Evolutionary conservation across 2,888 invertebrate species (phyloP).

Genomic region (Microctonus hyperodae): DNA sequence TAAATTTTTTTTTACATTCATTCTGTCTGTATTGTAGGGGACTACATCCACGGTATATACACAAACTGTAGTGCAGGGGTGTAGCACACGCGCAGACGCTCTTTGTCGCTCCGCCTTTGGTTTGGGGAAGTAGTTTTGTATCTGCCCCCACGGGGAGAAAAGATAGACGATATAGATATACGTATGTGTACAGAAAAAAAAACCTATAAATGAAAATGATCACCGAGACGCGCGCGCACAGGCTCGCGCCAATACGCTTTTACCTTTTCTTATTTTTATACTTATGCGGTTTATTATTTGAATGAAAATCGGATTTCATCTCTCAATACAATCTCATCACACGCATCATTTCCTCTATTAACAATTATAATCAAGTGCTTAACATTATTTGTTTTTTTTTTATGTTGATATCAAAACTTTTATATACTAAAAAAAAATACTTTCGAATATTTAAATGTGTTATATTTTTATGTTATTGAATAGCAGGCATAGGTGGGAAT

Average conservation of each 20-base stretch:
- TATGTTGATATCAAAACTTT: background rate
- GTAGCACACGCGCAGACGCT: slow-evolving; percentile 35
- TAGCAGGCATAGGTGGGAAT: background rate
- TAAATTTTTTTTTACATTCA: background rate
- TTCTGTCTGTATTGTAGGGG: slow-evolving; percentile 8
- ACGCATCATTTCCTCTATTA: slow-evolving; percentile 21
- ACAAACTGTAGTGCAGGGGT: slow-evolving; percentile 28
- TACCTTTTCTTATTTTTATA: background rate
- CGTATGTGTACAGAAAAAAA: slow-evolving; percentile 35
- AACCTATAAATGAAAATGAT: slow-evolving; percentile 50
- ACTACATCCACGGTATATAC: slow-evolving; percentile 17
- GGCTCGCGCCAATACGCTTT: slow-evolving; percentile 31
- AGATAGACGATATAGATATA: slow-evolving; percentile 39
- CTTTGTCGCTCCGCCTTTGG: slow-evolving; percentile 36
- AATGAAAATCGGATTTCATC: slow-evolving; percentile 47
- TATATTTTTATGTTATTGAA: no score
- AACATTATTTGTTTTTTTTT: background rate
- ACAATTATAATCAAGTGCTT: slow-evolving; percentile 26
- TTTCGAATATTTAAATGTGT: no score
- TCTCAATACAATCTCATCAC: slow-evolving; percentile 25
- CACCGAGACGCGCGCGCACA: slow-evolving; percentile 22
- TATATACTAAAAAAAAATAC: background rate
- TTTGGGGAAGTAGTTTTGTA: slow-evolving; percentile 3
- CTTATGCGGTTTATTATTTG: slow-evolving; percentile 30
- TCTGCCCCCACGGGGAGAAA: slow-evolving; percentile 35